Evolutionary conservation across 2,888 invertebrate genomes (phyloP).

Genomic region (Arctia plantaginis): DNA sequence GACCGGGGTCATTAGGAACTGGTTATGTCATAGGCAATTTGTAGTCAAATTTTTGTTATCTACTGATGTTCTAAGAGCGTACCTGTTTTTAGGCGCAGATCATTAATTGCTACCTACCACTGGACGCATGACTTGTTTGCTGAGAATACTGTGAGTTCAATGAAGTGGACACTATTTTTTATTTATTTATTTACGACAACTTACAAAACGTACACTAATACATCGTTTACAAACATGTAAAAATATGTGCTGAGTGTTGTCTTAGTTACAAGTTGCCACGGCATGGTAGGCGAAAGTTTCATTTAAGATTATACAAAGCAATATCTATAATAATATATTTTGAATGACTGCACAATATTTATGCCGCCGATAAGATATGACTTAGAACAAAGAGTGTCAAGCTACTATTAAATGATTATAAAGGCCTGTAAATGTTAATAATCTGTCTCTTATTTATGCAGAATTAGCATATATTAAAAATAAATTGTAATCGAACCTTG

Average conservation of each 20-base stretch:
- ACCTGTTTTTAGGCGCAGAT: not conserved
- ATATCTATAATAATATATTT: too few relatives aligned
- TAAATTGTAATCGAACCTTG: not conserved
- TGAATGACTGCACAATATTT: too few relatives aligned
- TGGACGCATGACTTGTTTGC: not conserved
- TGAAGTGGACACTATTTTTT: not conserved
- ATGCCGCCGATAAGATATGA: not conserved
- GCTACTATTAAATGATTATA: not conserved
- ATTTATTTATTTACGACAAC: too few relatives aligned
- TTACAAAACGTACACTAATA: too few relatives aligned
- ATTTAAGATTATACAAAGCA: too few relatives aligned
- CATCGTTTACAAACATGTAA: too few relatives aligned
- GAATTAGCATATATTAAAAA: not conserved
- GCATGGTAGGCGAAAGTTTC: too few relatives aligned
- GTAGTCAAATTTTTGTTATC: not conserved
- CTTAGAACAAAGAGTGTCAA: not conserved
- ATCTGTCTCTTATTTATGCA: too few relatives aligned
- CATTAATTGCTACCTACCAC: not conserved
- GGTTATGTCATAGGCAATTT: not conserved
- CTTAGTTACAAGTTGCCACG: too few relatives aligned
- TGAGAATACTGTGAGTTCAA: not conserved
- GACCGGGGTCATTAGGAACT: not conserved
- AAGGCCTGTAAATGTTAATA: too few relatives aligned
- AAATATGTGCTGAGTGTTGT: too few relatives aligned
- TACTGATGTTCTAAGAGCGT: not conserved